Base-by-base conservation (phyloP, 2,888 invertebrate genomes). In the Drosophila cyrtoloma region DNA sequence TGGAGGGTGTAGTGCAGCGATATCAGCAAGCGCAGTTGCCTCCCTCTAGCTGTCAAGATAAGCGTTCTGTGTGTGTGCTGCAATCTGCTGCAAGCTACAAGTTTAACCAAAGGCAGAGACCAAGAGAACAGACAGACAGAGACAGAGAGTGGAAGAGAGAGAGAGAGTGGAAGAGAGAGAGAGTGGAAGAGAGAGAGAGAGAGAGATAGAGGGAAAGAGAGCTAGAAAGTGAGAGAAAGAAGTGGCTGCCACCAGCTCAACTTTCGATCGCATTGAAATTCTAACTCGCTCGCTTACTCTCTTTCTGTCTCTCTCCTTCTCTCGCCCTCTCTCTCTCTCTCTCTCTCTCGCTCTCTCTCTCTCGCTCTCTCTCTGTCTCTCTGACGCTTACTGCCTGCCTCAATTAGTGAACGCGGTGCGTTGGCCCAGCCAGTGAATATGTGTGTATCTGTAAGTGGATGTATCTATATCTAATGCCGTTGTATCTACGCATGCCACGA, bases 251-350 rank as follows among this genome's bases (percentile, higher is more conserved):
- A 57, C 39, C 39, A 73, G 57, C 55, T 77, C 67, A 82, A 81
- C 85, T 84, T 84, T 87, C 77, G 82, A 66, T 81, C 56, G 62
- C 47, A 56, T 65, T 75, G 64, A 71, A 77, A 83, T 80, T 66
- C 77, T 77, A 69, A 47, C 69, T 19, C 51, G 47, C 50, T 14
- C 42, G 19, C 51, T 50, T 51, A n/a, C 57, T 51, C 65, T 65
- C 28, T 51, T 64, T 16, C 39, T 12, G 30, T 47, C 57, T 32
- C 52, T 33, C 56, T n/a, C 35, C 5, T 14, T 35, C 42, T 9
- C n/a, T 16, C 26, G 22, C 53, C 51, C 44, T 26, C 42, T 5
- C 58, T 30, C 58, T 42, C 55, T 0, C 35, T 5, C 35, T 0
- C 35, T 14, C 14, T 35, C 42, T 4, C 12, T 16, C 30, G 22